Percentiles rank a stretch among this genome's conserved stretches.
Evolutionary conservation across 2,113 vertebrate species (phyloP).

Genomic region (Poeciliopsis occidentalis): DNA sequence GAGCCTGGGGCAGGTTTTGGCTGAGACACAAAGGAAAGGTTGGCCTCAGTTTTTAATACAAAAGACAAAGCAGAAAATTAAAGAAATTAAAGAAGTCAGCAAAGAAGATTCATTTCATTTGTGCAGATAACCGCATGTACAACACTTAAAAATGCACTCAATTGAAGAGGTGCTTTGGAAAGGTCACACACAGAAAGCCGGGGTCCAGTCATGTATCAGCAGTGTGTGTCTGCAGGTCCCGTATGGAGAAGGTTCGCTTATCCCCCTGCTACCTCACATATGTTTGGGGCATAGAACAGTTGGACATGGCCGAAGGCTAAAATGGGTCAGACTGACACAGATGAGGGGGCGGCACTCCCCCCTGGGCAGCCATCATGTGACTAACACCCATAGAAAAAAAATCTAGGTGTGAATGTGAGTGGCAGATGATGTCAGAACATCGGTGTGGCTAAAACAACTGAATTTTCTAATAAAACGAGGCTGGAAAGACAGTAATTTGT

Average conservation of each 20-base stretch:
- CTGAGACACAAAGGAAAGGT: not conserved
- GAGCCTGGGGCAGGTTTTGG: too few relatives aligned
- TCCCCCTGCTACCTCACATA: slow-evolving; percentile 82
- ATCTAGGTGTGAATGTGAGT: slow-evolving; percentile 22
- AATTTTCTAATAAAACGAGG: slow-evolving; percentile 36
- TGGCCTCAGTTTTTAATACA: not conserved
- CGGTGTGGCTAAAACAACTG: slow-evolving; percentile 61
- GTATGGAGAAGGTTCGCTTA: slow-evolving; percentile 69
- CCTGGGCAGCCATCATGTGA: slow-evolving; percentile 78
- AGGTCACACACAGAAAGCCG: slow-evolving; percentile 49
- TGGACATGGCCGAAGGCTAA: slow-evolving; percentile 84
- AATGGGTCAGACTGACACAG: slow-evolving; percentile 84
- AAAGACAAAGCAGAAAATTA: not conserved
- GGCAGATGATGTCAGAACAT: slow-evolving; percentile 41
- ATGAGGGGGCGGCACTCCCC: slow-evolving; percentile 82
- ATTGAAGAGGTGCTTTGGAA: slow-evolving; percentile 48
- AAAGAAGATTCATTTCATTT: not conserved
- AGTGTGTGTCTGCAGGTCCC: slow-evolving; percentile 70
- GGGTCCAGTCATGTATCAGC: slow-evolving; percentile 76
- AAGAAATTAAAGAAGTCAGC: not conserved
- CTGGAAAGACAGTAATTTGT: slow-evolving; percentile 35
- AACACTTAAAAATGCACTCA: slow-evolving; percentile 14
- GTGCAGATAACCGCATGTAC: slow-evolving; percentile 13
- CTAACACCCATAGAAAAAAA: slow-evolving; percentile 65
- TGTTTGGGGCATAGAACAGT: slow-evolving; percentile 83